A percentile compares a stretch with the other conserved stretches of the same genome.
phyloP scores from a whole-genome alignment of 2,888 invertebrate species.

The Calliopum simillimum region DNA sequence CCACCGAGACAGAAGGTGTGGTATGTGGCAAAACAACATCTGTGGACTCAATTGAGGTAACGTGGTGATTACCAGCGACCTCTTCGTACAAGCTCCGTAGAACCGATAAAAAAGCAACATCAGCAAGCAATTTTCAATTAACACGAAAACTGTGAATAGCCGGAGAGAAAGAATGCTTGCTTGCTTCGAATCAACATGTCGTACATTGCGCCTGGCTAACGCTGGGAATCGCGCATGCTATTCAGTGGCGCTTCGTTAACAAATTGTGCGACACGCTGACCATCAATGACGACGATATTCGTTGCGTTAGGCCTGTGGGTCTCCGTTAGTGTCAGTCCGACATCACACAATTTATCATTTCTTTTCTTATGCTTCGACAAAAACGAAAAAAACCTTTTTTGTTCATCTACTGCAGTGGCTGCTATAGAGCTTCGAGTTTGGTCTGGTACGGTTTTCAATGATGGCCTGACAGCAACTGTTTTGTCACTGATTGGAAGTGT shows the following conservation, averaged over 20 bases:
- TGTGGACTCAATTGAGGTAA: slow-evolving; percentile 43
- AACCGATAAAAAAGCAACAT: slow-evolving; percentile 56
- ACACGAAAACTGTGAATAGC: slow-evolving; percentile 59
- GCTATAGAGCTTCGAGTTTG: background rate
- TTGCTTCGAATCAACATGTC: background rate
- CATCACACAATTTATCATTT: slow-evolving; percentile 59
- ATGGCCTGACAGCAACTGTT: slow-evolving; percentile 39
- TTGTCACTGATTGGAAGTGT: slow-evolving; percentile 50
- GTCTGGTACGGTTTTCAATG: slow-evolving; percentile 19
- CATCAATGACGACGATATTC: slow-evolving; percentile 4
- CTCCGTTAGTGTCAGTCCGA: slow-evolving; percentile 42
- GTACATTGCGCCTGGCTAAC: too few relatives aligned
- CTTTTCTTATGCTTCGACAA: slow-evolving; percentile 29
- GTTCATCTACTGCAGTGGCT: slow-evolving; percentile 2
- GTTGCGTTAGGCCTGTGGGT: slow-evolving; percentile 4
- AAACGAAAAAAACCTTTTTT: slow-evolving; percentile 15
- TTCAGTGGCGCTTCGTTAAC: slow-evolving; percentile 40
- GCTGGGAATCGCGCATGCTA: slow-evolving; percentile 14
- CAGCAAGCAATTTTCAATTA: slow-evolving; percentile 66
- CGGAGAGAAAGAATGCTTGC: slow-evolving; percentile 10
- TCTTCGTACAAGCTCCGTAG: slow-evolving; percentile 32
- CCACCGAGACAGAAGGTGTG: slow-evolving; percentile 25
- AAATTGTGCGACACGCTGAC: slow-evolving; percentile 40
- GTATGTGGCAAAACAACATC: slow-evolving; percentile 39
- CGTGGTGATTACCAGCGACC: slow-evolving; percentile 28